Base-by-base conservation (phyloP, 2,888 invertebrate genomes). In the Empis livida region DNA sequence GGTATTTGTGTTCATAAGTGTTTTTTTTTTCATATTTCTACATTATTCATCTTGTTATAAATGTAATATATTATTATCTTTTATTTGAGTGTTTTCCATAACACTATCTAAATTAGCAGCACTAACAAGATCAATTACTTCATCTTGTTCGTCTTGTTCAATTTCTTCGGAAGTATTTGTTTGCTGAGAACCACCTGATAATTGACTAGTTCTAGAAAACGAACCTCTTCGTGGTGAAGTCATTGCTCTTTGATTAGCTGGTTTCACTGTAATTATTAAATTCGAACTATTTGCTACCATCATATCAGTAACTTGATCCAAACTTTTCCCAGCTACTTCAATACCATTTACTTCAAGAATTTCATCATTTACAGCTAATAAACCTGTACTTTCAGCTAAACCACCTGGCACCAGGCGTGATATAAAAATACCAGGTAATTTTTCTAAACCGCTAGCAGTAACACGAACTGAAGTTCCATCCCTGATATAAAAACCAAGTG, bases 211-310 rank as follows among this genome's bases (percentile, higher is more conserved):
- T 51, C 85, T 74, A 39, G 84, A 80, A 58, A 83, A 80, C 47
- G 84, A 84, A 46, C 84, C 84, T 45, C 85, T 73, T 50, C 83
- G 71, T n/a, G 84, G 82, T 15, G 76, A 77, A n/a, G 78, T 74
- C 45, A 70, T 56, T 41, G 82, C 80, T 59, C 90, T 78, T 72
- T 96, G 96, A 75, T 99, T 99, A 49, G 96, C 96, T 44, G 99
- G 99, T 63, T 96, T 94, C 15, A 97, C 97, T 1, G 99, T 99
- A 58, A 99, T 92, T 59, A 99, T 99, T 57, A 99, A 78, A 74
- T 99, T 99, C 45, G 93, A 92, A 48, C 95, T 95, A 73, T 99
- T 99, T 17, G 99, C 99, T 46, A 99, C 95, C 99, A 99, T 99
- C 99, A 99, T 99, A 70, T 99, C 99, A 0, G 99, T 99, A 48